These are phyloP conservation scores for Caretta caretta DNA, from an alignment of 2,113 vertebrate species.

Conservation along the genomic window DNA sequence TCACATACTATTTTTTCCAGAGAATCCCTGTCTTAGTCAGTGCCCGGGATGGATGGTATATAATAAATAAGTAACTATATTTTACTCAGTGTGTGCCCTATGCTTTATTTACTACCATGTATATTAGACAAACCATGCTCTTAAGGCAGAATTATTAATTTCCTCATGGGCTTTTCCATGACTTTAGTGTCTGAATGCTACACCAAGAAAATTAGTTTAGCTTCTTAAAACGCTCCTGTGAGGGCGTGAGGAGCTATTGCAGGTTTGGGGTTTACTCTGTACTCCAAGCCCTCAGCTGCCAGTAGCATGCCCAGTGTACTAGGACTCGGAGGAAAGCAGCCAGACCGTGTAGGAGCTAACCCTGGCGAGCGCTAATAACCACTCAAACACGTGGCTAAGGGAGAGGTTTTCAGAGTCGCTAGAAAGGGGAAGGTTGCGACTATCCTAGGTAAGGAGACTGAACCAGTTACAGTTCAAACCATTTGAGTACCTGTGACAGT, in stretches of 20 bases:
- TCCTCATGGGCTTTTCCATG: neutral
- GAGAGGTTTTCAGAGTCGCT: neutral
- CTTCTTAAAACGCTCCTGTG: neutral
- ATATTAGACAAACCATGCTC: neutral
- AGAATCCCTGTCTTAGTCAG: neutral
- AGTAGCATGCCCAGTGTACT: neutral
- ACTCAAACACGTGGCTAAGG: neutral
- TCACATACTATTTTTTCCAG: conserved; percentile 7
- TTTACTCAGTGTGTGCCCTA: neutral
- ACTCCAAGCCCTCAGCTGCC: neutral
- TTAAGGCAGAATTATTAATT: neutral
- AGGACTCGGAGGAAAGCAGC: neutral
- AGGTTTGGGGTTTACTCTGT: neutral
- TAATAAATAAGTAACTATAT: neutral
- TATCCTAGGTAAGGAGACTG: neutral
- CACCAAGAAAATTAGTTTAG: neutral
- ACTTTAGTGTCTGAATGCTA: neutral
- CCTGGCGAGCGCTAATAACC: neutral
- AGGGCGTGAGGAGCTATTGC: neutral
- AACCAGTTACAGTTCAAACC: neutral
- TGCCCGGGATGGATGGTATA: conserved; percentile 14
- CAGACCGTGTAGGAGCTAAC: neutral
- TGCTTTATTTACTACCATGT: neutral
- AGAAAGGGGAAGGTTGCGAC: neutral
- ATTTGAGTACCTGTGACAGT: neutral